Evolutionary conservation across 2,113 vertebrate species (phyloP).

Genomic region (Istiophorus platypterus): DNA sequence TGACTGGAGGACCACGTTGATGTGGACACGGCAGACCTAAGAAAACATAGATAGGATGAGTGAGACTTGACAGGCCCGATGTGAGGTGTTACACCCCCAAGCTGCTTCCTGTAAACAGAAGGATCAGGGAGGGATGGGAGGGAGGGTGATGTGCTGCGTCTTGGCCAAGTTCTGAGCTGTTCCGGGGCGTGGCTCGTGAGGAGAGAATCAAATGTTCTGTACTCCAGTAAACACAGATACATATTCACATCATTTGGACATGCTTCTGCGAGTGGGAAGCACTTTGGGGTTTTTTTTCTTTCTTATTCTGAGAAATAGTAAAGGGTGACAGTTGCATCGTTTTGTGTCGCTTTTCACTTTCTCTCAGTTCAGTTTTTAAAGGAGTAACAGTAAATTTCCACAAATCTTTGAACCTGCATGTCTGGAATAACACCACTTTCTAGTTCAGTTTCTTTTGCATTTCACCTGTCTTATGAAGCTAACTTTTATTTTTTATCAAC

Average conservation of each 20-base stretch:
- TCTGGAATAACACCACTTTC: conserved; percentile 2
- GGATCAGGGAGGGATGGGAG: neutral
- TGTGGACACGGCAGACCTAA: conserved; percentile 70
- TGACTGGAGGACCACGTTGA: conserved; percentile 60
- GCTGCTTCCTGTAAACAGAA: conserved; percentile 56
- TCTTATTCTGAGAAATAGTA: neutral
- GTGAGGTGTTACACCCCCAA: neutral
- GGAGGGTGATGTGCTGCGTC: neutral
- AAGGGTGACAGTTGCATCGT: neutral
- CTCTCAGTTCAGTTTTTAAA: neutral
- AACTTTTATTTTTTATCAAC: neutral
- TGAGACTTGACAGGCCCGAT: conserved; percentile 59
- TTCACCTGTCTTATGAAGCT: conserved; percentile 18
- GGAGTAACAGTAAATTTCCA: neutral
- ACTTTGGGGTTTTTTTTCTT: too few species aligned
- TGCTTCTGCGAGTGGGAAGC: conserved; percentile 37
- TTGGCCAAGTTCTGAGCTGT: conserved; percentile 15
- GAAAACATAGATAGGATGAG: conserved; percentile 72
- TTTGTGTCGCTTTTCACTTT: neutral
- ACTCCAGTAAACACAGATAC: conserved; percentile 24
- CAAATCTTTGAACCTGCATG: conserved; percentile 6
- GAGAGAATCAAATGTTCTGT: conserved; percentile 34
- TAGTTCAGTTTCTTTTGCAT: conserved; percentile 8
- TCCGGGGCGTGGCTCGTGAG: conserved; percentile 41
- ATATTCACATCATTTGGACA: conserved; percentile 37